A percentile compares a stretch with the other conserved stretches of the same genome.
phyloP scores from a whole-genome alignment of 2,797 vertebrate species.

The Dipus sagitta region DNA sequence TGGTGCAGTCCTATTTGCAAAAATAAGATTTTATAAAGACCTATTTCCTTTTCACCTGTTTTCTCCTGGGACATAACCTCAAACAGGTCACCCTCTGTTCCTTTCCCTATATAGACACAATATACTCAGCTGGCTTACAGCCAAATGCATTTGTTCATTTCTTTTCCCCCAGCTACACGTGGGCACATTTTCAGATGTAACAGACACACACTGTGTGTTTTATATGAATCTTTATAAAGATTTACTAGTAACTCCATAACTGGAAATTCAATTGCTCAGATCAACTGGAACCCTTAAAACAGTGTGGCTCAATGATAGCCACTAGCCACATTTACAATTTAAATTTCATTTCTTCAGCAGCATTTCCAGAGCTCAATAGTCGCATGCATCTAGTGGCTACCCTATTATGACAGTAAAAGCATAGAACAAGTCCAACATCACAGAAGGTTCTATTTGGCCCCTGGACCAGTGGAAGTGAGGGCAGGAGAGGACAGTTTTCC shows the following conservation, averaged over 20 bases:
- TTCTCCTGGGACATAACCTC: neutral
- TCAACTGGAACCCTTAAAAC: neutral
- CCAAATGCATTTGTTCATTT: neutral
- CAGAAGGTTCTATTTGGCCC: neutral
- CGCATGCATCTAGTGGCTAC: neutral
- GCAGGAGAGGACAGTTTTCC: neutral
- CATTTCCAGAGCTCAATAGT: too few relatives aligned
- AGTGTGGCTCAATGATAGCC: neutral
- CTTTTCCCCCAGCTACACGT: neutral
- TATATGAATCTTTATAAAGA: constrained; percentile 8
- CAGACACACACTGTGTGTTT: neutral
- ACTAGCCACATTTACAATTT: neutral
- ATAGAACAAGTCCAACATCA: too few relatives aligned
- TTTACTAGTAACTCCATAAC: neutral
- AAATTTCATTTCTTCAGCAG: neutral
- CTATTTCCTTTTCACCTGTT: neutral
- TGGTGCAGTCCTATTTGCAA: neutral
- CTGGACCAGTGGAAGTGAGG: neutral
- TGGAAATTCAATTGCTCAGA: neutral
- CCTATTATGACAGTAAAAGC: too few relatives aligned
- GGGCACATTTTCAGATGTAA: neutral
- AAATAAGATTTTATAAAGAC: neutral
- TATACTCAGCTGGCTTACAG: neutral
- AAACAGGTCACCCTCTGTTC: too few relatives aligned
- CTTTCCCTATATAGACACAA: neutral